A percentile compares a stretch with the other conserved stretches of the same genome.
These are phyloP conservation scores for Parapristionchus giblindavisi DNA, from an alignment of 2,888 invertebrate species.

Conservation along the genomic window DNA sequence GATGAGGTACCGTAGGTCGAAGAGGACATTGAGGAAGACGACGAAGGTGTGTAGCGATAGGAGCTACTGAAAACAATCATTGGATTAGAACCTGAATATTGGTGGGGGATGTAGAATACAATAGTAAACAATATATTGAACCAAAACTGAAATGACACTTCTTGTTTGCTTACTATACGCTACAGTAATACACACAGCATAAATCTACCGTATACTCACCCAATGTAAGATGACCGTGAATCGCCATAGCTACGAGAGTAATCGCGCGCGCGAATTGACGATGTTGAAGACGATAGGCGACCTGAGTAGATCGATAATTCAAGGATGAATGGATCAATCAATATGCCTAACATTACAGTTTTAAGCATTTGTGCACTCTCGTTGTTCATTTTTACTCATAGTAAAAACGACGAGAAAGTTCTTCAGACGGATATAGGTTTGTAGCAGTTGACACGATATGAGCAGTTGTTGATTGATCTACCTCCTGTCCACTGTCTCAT, in stretches of 20 bases:
- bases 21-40: conserved; percentile 19
- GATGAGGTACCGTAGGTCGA: neutral
- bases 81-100: conserved; percentile 4
- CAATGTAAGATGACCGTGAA: neutral
- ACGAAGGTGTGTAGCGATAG: conserved; percentile 28
- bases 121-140: neutral
- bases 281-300: conserved; percentile 52
- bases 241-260: conserved; percentile 43
- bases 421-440: no score
- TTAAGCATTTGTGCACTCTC: no score
- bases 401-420: neutral
- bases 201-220: neutral
- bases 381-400: neutral
- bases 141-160: neutral
- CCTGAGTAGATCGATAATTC: neutral
- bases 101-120: neutral
- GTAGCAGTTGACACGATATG: no score
- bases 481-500: no score
- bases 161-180: neutral
- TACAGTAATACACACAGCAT: neutral
- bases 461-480: no score
- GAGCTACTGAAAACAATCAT: no score
- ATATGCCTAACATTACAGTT: no score
- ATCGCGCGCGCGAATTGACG: conserved; percentile 50
- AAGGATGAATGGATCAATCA: neutral